Evolutionary conservation across 2,888 invertebrate species (phyloP).

Genomic region (Rhopalosiphum nymphaeae): DNA sequence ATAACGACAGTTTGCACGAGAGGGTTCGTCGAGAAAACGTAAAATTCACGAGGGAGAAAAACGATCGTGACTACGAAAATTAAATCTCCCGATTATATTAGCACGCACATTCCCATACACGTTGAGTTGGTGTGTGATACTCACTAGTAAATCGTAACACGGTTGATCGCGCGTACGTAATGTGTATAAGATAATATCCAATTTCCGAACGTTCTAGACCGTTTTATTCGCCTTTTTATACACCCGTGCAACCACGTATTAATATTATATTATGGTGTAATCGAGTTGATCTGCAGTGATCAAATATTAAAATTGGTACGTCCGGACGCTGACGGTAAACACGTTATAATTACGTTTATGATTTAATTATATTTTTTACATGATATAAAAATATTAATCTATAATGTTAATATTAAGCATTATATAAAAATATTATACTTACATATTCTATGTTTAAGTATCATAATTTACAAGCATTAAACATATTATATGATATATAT

Average conservation of each 20-base stretch:
- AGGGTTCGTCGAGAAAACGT: background rate
- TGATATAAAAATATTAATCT: background rate
- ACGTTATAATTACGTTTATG: background rate
- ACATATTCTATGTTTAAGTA: background rate
- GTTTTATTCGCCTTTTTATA: background rate
- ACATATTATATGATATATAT: background rate
- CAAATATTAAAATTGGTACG: background rate
- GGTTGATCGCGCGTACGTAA: background rate
- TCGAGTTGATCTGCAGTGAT: background rate
- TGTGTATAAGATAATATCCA: slow-evolving; percentile 6
- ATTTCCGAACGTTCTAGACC: background rate
- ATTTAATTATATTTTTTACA: background rate
- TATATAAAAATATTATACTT: background rate
- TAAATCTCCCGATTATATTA: background rate
- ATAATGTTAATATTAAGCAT: no score
- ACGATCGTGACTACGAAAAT: background rate
- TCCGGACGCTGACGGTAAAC: background rate
- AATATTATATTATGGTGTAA: background rate
- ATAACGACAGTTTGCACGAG: background rate
- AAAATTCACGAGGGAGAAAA: background rate
- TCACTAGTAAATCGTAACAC: background rate
- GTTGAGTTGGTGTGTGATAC: background rate
- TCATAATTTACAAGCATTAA: background rate
- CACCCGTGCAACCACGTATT: background rate
- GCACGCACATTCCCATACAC: background rate